Conservation (phyloP, 2,113 vertebrate genomes). For the Apeltes quadracus region DNA sequence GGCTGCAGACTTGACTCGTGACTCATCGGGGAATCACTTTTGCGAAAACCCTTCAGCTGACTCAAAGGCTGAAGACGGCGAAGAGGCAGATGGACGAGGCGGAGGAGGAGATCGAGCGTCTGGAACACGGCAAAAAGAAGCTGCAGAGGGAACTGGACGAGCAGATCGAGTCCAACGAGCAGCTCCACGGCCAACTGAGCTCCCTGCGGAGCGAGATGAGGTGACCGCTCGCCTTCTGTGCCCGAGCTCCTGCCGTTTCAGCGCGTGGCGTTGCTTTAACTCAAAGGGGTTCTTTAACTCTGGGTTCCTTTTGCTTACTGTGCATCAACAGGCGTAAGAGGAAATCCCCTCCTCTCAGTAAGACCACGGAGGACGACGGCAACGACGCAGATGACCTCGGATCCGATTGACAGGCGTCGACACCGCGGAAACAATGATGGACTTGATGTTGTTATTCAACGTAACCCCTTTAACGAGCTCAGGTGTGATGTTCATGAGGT, state of each 20-base stretch:
- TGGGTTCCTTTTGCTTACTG: background rate
- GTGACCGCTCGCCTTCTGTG: conserved; percentile 69
- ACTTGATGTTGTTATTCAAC: conserved; percentile 17
- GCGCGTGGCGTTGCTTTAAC: background rate
- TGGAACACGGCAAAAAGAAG: conserved; percentile 92
- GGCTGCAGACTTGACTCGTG: background rate
- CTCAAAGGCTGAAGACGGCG: conserved; percentile 90
- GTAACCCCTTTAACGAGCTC: conserved; percentile 58
- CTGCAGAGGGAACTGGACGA: conserved; percentile 95
- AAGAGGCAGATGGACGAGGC: conserved; percentile 96
- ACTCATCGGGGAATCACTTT: conserved; percentile 15
- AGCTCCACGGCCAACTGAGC: conserved; percentile 87
- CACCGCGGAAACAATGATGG: background rate
- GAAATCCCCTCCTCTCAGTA: conserved; percentile 64
- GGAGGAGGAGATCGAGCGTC: conserved; percentile 94
- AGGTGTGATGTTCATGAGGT: conserved; percentile 47
- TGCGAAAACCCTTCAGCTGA: conserved; percentile 82
- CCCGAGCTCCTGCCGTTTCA: background rate
- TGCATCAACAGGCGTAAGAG: conserved; percentile 67
- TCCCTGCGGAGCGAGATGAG: conserved; percentile 86
- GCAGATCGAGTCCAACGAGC: conserved; percentile 90
- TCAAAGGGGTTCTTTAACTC: background rate
- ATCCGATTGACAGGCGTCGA: conserved; percentile 59
- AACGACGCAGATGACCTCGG: conserved; percentile 59
- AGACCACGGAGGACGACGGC: conserved; percentile 50